Base-by-base conservation (phyloP, 2,888 invertebrate genomes). In the Corbicula japonica region DNA sequence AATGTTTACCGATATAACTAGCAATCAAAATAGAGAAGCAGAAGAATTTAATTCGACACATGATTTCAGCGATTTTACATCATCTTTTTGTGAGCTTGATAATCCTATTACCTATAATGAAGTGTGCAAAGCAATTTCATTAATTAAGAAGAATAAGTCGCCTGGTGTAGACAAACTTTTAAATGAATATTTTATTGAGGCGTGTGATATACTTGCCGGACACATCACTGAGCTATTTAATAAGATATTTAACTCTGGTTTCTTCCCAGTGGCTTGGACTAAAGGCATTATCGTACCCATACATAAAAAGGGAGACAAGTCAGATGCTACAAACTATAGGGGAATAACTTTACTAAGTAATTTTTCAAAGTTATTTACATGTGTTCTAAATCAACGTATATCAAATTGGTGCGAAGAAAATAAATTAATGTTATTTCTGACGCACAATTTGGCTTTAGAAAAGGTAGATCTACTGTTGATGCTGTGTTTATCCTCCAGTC, bases 381-480 rank as follows among this genome's bases (percentile, higher is more conserved):
- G 50, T 8, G 60, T 78, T 23, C 15, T 70, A 26, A 74, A 81
- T 50, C 63, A 41, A 34, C 32, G 77, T 1, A n/a, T 77, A 15
- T 32, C 34, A 56, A 15, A 5, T 28, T 80, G 41, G 46, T 34
- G 44, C 26, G 48, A 63, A n/a, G 15, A 63, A 23, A 26, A 78
- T 56, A 56, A 52, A n/a, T n/a, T n/a, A n/a, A n/a, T 44, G 38
- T 65, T 23, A 65, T 79, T 2, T 30, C 74, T 2, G 70, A 68
- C 26, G 61, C 76, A 6, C 76, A 79, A 48, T 76, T 79, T 70
- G 79, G 79, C n/a, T 76, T 80, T 50, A 44, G 50, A 56, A 46
- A 54, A 54, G 52, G 56, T 10, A 41, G 56, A 35, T 69, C 56
- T 6, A 77, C 66, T 18, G 65, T 38, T n/a, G 77, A 77, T 38